Evolutionary conservation across 2,888 invertebrate species (phyloP), one percentile per base, ranked within the genome.

Genomic region (Drosophila percnosoma): DNA sequence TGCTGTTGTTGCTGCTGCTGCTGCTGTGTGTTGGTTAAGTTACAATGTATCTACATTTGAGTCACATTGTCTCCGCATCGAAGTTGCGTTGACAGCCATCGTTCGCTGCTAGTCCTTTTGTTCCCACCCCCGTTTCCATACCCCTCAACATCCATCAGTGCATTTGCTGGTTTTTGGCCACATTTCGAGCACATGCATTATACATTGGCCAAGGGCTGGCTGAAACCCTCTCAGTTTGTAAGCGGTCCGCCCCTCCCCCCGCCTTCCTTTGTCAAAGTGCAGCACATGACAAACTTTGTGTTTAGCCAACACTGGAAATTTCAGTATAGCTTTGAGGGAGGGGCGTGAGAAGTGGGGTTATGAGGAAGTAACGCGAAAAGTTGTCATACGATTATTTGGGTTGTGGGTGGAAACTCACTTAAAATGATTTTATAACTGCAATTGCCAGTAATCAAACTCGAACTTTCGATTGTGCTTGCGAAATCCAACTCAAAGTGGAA

Each of bases 31-130:
- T 66, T 71, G 68, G 66, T 62, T 65, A 60, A 67, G 73, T 75
- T 74, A 89, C 87, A 90, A 76, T 87, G 87, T 90, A 79, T 80
- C 82, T 79, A 82, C 87, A 84, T 87, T 86, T 86, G 90, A 80
- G 90, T 75, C 80, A 85, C 85, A 85, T 85, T 85, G 90, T 90
- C 90, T 86, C 77, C 68, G 67, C 90, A 90, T 70, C 81, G 85
- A 90, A 85, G 89, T 89, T 86, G 75, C 89, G 90, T 73, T 85
- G 90, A 86, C 85, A 85, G 90, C n/a, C 86, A 75, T 67, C 73
- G 71, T 62, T 65, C 72, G 53, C 57, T 60, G 49, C 21, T 51
- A 15, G 15, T 13, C 29, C 13, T 21, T 21, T 21, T 42, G 21
- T 21, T 21, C 2, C 21, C 11, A 21, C 15, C 27, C 7, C 27